phyloP scores from a whole-genome alignment of 2,888 invertebrate genomes.

The Allygus modestus region DNA sequence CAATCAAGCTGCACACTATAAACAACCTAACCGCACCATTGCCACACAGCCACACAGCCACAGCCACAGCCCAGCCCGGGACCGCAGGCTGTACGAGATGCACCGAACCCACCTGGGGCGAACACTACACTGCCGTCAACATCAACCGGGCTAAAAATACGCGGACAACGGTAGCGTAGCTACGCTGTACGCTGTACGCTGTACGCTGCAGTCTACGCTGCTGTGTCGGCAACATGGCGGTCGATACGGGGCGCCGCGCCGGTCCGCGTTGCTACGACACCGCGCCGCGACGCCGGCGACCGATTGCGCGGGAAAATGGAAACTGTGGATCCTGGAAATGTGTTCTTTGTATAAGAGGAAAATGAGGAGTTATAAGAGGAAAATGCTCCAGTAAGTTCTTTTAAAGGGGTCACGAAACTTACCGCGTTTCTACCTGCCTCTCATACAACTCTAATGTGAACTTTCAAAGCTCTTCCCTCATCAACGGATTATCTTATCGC shows the following conservation, averaged over 20 bases:
- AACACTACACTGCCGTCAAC: not conserved
- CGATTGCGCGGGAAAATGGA: slow-evolving; percentile 2
- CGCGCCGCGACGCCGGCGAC: not conserved
- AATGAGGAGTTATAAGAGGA: no score
- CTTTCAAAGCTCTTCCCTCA: no score
- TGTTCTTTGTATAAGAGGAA: no score
- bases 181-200: slow-evolving; percentile 9
- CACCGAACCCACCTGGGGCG: not conserved
- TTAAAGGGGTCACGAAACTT: no score
- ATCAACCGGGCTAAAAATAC: slow-evolving; percentile 28
- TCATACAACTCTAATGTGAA: no score
- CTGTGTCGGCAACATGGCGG: slow-evolving; percentile 5
- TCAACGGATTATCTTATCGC: no score
- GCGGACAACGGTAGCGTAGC: slow-evolving; percentile 14
- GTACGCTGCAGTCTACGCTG: slow-evolving; percentile 1
- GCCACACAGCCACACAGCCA: not conserved
- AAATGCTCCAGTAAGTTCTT: no score
- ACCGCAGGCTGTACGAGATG: not conserved
- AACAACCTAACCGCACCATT: slow-evolving; percentile 33
- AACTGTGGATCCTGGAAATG: no score
- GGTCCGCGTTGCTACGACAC: not conserved
- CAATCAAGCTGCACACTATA: not conserved
- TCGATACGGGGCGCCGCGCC: slow-evolving; percentile 7
- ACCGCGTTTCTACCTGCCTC: no score
- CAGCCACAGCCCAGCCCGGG: not conserved